Percentiles rank a stretch among this genome's conserved stretches.
Conservation (phyloP, 2,113 vertebrate species). For the Terrapene triunguis region DNA sequence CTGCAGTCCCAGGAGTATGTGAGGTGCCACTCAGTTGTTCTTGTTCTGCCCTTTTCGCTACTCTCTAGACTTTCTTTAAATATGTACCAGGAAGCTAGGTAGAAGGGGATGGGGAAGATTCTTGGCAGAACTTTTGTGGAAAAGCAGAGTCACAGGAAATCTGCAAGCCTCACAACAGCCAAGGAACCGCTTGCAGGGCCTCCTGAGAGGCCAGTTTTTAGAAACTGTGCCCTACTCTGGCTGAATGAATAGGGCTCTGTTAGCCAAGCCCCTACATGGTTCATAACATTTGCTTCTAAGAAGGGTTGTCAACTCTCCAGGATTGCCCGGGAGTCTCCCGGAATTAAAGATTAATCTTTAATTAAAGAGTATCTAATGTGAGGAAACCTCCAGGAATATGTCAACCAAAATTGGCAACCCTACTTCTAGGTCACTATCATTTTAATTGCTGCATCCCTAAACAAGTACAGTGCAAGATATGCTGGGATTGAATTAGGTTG, state of each 20-base stretch:
- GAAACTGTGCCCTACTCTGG: neutral
- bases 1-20: neutral
- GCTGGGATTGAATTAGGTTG: neutral
- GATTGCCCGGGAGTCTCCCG: too few species aligned
- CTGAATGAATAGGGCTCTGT: neutral
- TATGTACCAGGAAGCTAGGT: neutral
- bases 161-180: neutral
- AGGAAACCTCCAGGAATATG: too few species aligned
- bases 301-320: too few species aligned
- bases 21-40: neutral
- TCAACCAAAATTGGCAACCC: too few species aligned
- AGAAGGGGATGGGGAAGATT: neutral
- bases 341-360: too few species aligned
- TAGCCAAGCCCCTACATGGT: neutral
- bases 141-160: too few species aligned
- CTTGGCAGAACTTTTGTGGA: too few species aligned
- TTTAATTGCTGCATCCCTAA: neutral
- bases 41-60: neutral
- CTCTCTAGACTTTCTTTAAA: neutral
- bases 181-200: neutral
- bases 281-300: neutral
- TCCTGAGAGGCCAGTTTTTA: neutral
- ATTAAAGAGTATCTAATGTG: too few species aligned
- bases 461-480: neutral
- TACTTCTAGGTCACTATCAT: neutral